Percentiles rank a stretch among this genome's conserved stretches.
phyloP scores from a whole-genome alignment of 2,888 invertebrate genomes.

The Metalampra italica region DNA sequence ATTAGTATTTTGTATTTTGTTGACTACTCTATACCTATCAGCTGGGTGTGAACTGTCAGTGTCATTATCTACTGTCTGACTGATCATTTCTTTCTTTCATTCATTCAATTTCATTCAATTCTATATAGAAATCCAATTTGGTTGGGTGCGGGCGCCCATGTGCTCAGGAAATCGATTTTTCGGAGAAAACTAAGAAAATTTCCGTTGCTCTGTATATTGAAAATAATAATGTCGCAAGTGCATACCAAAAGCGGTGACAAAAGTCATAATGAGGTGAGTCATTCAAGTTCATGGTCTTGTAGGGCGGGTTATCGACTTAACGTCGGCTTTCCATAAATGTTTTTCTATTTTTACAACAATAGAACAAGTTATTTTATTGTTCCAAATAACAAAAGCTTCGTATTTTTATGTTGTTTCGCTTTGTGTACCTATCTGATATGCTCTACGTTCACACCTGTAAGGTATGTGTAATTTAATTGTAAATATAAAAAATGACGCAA shows the following conservation, averaged over 20 bases:
- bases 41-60: no score
- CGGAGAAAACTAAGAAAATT: background rate
- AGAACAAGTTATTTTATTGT: background rate
- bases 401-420: background rate
- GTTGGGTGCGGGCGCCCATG: no score
- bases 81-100: no score
- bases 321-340: background rate
- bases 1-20: no score
- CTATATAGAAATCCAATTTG: no score
- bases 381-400: background rate
- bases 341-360: background rate
- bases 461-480: background rate
- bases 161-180: background rate
- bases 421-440: no score
- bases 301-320: no score
- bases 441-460: no score
- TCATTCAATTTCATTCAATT: no score
- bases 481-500: conserved; percentile 32
- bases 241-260: conserved; percentile 67
- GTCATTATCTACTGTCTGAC: no score
- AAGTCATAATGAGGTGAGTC: conserved; percentile 83
- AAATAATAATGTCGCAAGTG: conserved; percentile 51
- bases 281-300: background rate
- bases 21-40: no score
- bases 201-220: background rate